A percentile compares a stretch with the other conserved stretches of the same genome.
These are phyloP conservation scores for Mesopsocus fuscifrons DNA, from an alignment of 2,888 invertebrate species.

Conservation along the genomic window DNA sequence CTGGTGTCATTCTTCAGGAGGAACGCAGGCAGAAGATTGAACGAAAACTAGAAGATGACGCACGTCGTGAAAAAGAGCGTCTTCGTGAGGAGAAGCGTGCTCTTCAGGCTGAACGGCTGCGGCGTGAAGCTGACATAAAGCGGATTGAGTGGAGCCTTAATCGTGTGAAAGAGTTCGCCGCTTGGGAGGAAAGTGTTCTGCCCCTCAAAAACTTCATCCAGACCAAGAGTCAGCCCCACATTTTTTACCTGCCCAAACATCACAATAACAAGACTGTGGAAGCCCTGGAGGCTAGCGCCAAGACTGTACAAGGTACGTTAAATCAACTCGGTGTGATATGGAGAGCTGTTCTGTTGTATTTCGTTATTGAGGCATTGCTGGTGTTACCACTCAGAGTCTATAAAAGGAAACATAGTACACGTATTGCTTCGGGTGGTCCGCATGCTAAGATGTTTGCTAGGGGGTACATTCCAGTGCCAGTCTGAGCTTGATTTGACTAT, in stretches of 20 bases:
- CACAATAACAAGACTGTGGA: conserved; percentile 49
- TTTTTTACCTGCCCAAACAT: conserved; percentile 74
- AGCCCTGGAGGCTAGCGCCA: conserved; percentile 40
- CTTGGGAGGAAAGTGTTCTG: conserved; percentile 66
- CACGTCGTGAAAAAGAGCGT: conserved; percentile 68
- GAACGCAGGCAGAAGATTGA: conserved; percentile 77
- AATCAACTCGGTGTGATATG: neutral
- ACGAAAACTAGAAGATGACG: conserved; percentile 82
- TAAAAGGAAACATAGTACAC: conserved; percentile 12
- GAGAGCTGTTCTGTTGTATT: conserved; percentile 9
- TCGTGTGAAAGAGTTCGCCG: conserved; percentile 61
- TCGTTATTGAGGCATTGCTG: conserved; percentile 10
- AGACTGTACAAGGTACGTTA: conserved; percentile 41
- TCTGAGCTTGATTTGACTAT: no score
- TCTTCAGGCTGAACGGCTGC: conserved; percentile 65
- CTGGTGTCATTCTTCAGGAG: conserved; percentile 40
- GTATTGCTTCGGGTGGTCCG: no score
- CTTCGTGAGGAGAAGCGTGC: conserved; percentile 65
- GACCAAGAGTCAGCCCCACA: conserved; percentile 67
- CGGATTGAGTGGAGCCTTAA: conserved; percentile 80
- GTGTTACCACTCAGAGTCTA: conserved; percentile 22
- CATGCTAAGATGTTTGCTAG: no score
- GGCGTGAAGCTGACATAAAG: conserved; percentile 74
- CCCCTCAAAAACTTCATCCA: conserved; percentile 64
- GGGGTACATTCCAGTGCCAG: no score